Percentiles rank a stretch among this genome's conserved stretches.
Conservation (phyloP, 2,113 vertebrate genomes). For the Perognathus longimembris region DNA sequence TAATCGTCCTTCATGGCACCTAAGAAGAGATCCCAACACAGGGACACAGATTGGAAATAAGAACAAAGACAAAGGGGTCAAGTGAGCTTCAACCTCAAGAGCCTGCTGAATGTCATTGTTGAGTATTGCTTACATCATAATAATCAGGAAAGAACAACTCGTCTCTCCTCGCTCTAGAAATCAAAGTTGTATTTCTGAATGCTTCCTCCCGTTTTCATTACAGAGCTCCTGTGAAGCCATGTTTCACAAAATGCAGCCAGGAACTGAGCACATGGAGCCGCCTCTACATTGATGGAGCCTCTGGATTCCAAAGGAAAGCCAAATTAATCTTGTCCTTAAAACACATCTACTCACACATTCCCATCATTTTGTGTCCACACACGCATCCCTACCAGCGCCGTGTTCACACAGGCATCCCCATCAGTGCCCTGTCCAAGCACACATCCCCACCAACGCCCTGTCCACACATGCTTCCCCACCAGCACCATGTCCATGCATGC, state of each 20-base stretch:
- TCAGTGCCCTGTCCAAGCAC: not conserved
- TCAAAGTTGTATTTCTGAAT: not conserved
- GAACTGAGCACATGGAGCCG: not conserved
- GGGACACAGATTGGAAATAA: not conserved
- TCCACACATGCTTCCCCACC: not conserved
- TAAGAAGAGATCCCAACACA: not conserved
- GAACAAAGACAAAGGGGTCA: not conserved
- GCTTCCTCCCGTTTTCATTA: not conserved
- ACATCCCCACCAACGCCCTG: not conserved
- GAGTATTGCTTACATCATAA: not conserved
- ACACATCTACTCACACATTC: too few species aligned
- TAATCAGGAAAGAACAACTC: not conserved
- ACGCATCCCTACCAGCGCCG: rapidly evolving
- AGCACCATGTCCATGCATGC: not conserved
- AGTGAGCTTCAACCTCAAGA: not conserved
- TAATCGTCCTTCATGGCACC: not conserved
- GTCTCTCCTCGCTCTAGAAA: not conserved
- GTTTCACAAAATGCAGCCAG: not conserved
- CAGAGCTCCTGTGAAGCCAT: not conserved
- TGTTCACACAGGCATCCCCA: rapidly evolving
- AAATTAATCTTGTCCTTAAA: not conserved
- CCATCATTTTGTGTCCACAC: too few species aligned
- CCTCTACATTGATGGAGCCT: not conserved
- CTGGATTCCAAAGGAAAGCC: not conserved
- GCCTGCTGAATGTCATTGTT: not conserved